These are phyloP conservation scores for Petaurus breviceps DNA, from an alignment of 2,113 vertebrate genomes.

Conservation along the genomic window DNA sequence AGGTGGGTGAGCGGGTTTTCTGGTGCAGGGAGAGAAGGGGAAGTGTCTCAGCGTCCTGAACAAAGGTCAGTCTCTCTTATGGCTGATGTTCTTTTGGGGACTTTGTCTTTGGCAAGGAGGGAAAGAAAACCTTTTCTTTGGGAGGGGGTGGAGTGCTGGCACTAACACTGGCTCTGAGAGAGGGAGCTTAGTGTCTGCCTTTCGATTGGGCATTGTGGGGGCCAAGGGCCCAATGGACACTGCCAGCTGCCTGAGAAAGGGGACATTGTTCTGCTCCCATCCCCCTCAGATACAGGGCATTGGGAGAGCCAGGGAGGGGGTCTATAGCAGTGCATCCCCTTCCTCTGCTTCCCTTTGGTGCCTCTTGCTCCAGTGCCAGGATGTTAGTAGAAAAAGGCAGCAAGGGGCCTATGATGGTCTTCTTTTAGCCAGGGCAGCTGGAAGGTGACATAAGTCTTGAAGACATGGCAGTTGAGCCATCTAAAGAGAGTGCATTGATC, in stretches of 20 bases:
- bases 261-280: constrained; percentile 36
- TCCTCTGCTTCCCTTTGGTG: neutral
- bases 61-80: neutral
- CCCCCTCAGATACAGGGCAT: neutral
- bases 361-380: constrained; percentile 12
- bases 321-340: neutral
- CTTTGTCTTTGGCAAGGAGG: neutral
- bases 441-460: neutral
- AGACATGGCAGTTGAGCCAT: neutral
- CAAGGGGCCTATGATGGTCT: neutral
- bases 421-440: neutral
- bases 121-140: constrained; percentile 52
- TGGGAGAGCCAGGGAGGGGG: neutral
- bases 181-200: constrained; percentile 58
- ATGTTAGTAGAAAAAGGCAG: neutral
- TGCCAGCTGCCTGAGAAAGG: constrained; percentile 62
- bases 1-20: neutral
- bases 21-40: neutral
- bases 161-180: constrained; percentile 8
- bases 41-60: constrained; percentile 36
- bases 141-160: constrained; percentile 46
- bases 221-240: neutral
- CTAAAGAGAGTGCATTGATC: neutral
- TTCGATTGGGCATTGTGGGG: constrained; percentile 40
- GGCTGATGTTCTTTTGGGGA: constrained; percentile 27